A percentile compares a stretch with the other conserved stretches of the same genome.
phyloP scores from a whole-genome alignment of 2,888 invertebrate species.

The Tiphia femorata region DNA sequence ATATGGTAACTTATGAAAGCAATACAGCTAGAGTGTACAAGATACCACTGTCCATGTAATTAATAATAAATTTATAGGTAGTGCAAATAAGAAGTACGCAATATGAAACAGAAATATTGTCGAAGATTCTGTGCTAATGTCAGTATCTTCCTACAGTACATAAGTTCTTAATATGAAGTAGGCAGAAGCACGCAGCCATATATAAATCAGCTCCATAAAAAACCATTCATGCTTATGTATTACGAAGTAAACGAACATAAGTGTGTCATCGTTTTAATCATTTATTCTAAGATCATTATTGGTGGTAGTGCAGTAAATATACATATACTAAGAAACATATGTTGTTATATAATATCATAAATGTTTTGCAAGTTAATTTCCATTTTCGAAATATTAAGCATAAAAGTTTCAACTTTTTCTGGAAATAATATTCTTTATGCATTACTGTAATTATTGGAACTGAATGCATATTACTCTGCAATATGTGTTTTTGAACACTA shows the following conservation, averaged over 20 bases:
- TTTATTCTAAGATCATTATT: too few relatives aligned
- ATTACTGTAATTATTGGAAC: too few relatives aligned
- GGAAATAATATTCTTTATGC: too few relatives aligned
- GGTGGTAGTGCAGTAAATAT: too few relatives aligned
- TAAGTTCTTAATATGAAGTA: neutral
- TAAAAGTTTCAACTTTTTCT: too few relatives aligned
- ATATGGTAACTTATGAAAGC: slow-evolving; percentile 49
- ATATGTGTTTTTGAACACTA: too few relatives aligned
- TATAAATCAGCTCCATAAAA: neutral
- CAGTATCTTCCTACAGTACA: neutral
- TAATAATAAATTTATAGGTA: slow-evolving; percentile 5
- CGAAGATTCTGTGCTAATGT: neutral
- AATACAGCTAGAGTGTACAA: slow-evolving; percentile 32
- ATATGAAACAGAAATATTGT: slow-evolving; percentile 2
- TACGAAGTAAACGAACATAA: neutral
- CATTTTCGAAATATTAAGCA: too few relatives aligned
- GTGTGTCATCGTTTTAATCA: too few relatives aligned
- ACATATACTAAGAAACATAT: too few relatives aligned
- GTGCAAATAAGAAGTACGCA: slow-evolving; percentile 1
- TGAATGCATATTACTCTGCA: too few relatives aligned
- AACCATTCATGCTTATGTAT: neutral
- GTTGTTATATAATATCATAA: too few relatives aligned
- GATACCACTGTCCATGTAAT: slow-evolving; percentile 2
- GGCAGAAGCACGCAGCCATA: neutral
- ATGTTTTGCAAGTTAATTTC: too few relatives aligned